Evolutionary conservation across 2,888 invertebrate genomes (phyloP).

Genomic region (Dione vanillae): DNA sequence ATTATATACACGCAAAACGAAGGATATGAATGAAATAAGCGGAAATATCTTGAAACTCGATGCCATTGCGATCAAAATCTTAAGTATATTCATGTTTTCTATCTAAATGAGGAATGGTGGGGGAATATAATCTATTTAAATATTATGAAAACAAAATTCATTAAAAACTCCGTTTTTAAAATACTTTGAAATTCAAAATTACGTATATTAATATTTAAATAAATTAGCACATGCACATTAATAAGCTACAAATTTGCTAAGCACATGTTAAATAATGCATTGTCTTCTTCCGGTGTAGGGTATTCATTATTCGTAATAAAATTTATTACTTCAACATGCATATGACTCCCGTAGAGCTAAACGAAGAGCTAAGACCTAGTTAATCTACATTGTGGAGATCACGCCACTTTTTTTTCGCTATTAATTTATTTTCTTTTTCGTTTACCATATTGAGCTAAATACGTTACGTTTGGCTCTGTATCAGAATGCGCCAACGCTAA

Average conservation of each 20-base stretch:
- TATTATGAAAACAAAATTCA: neutral
- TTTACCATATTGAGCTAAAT: neutral
- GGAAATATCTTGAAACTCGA: constrained; percentile 12
- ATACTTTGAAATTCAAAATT: neutral
- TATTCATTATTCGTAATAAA: constrained; percentile 23
- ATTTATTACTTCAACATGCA: constrained; percentile 38
- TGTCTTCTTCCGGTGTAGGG: constrained; percentile 20
- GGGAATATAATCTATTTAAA: neutral
- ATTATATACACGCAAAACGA: neutral
- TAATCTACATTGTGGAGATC: constrained; percentile 1
- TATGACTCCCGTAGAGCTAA: constrained; percentile 32
- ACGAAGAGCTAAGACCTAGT: constrained; percentile 35
- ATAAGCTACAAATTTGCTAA: constrained; percentile 22
- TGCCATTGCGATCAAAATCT: constrained; percentile 3
- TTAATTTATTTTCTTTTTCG: no score
- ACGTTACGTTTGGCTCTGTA: neutral
- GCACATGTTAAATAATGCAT: constrained; percentile 34
- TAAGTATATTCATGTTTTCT: constrained; percentile 1
- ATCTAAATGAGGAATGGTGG: constrained; percentile 4
- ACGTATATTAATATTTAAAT: neutral
- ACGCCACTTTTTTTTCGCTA: constrained; percentile 20
- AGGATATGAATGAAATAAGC: constrained; percentile 2
- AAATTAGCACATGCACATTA: neutral
- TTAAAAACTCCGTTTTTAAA: no score
- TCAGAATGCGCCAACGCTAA: no score